These are phyloP conservation scores for Leucophenga maculata DNA, from an alignment of 2,888 invertebrate species.

Conservation along the genomic window DNA sequence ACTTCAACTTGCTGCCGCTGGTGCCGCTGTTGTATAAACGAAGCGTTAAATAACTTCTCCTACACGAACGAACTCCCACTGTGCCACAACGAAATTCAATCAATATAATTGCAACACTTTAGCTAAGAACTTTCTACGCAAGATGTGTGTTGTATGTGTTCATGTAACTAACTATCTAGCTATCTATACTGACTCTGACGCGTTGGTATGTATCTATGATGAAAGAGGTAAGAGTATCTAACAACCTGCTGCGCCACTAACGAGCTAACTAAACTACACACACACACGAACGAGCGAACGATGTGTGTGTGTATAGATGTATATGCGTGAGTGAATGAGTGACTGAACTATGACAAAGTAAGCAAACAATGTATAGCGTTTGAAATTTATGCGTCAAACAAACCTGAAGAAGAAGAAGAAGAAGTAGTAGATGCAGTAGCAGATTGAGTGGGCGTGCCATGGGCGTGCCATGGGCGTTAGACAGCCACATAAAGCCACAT, in stretches of 20 bases:
- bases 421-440: neutral
- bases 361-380: conserved; percentile 20
- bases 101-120: conserved; percentile 62
- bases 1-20: no score
- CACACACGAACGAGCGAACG: neutral
- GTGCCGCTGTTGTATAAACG: neutral
- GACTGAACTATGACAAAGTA: conserved; percentile 8
- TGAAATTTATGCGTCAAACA: conserved; percentile 20
- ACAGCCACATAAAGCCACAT: neutral
- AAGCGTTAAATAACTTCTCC: neutral
- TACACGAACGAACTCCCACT: neutral
- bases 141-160: neutral
- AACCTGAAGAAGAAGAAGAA: neutral
- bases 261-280: neutral
- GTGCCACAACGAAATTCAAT: conserved; percentile 51
- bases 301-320: neutral
- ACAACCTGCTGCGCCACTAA: no score
- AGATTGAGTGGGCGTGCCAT: conserved; percentile 2
- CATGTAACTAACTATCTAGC: neutral
- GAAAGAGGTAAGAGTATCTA: no score
- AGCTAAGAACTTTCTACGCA: conserved; percentile 47
- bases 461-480: neutral
- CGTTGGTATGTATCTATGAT: no score
- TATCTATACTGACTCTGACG: neutral
- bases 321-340: no score